These are phyloP conservation scores for Leptinotarsa tumamoca DNA, from an alignment of 2,888 invertebrate species.

Conservation along the genomic window DNA sequence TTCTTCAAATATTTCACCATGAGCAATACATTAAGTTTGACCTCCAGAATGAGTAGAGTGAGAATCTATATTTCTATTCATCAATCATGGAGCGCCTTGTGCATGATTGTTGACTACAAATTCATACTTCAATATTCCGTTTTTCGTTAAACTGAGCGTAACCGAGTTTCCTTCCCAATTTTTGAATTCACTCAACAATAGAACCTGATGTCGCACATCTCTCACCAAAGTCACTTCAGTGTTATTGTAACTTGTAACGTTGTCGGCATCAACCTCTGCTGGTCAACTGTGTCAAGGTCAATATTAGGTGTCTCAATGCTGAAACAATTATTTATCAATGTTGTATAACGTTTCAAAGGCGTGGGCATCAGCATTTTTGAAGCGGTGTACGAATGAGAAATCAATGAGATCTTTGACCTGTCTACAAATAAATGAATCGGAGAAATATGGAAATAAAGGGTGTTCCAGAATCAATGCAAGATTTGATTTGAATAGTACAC, in stretches of 20 bases:
- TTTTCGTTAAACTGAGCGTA: too few relatives aligned
- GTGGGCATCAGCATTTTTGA: not conserved
- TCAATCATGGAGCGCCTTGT: too few relatives aligned
- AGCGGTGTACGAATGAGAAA: not conserved
- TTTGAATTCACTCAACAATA: not conserved
- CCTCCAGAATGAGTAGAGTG: too few relatives aligned
- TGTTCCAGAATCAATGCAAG: too few relatives aligned
- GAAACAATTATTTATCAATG: not conserved
- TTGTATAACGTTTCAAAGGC: slow-evolving; percentile 3
- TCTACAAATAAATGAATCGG: not conserved
- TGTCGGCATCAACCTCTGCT: slow-evolving; percentile 29
- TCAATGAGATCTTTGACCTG: not conserved
- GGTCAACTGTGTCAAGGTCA: slow-evolving; percentile 41
- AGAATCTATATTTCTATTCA: too few relatives aligned
- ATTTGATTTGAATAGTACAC: too few relatives aligned
- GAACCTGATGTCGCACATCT: not conserved
- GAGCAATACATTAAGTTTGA: too few relatives aligned
- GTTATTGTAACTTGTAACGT: not conserved
- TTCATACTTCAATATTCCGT: too few relatives aligned
- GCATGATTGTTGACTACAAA: too few relatives aligned
- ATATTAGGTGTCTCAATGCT: slow-evolving; percentile 19
- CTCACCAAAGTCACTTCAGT: not conserved
- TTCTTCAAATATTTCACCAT: too few relatives aligned
- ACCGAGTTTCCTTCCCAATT: not conserved
- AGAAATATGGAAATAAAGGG: too few relatives aligned